phyloP scores from a whole-genome alignment of 2,888 invertebrate species.

The Ypsolopha sequella region DNA sequence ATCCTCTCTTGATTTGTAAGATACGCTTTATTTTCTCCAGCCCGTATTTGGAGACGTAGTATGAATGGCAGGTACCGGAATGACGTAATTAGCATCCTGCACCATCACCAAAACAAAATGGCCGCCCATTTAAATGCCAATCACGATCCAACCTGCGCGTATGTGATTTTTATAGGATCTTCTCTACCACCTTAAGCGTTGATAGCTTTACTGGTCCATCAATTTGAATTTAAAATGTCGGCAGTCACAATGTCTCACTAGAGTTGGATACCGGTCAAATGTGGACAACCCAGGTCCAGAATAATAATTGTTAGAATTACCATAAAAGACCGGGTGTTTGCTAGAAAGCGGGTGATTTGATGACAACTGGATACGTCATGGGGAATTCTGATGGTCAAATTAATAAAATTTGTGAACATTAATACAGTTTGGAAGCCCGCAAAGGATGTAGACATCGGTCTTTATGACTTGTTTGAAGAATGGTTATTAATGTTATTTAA shows the following conservation, averaged over 20 bases:
- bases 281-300: slow-evolving; percentile 56
- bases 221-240: slow-evolving; percentile 67
- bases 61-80: slow-evolving; percentile 3
- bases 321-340: slow-evolving; percentile 67
- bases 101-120: slow-evolving; percentile 37
- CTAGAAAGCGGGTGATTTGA: slow-evolving; percentile 71
- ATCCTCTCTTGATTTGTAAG: not conserved
- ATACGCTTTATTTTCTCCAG: slow-evolving; percentile 1
- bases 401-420: slow-evolving; percentile 14
- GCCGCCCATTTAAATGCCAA: slow-evolving; percentile 52
- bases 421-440: not conserved
- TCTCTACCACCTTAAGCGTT: slow-evolving; percentile 49
- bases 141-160: slow-evolving; percentile 48
- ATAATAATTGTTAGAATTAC: slow-evolving; percentile 62
- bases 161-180: slow-evolving; percentile 31
- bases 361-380: slow-evolving; percentile 52
- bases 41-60: not conserved
- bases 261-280: slow-evolving; percentile 64
- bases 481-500: too few relatives aligned
- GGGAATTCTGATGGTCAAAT: slow-evolving; percentile 48
- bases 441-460: not conserved
- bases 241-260: slow-evolving; percentile 17
- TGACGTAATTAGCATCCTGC: slow-evolving; percentile 4
- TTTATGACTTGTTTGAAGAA: too few relatives aligned
- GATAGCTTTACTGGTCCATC: slow-evolving; percentile 66